Conservation (phyloP, 2,113 vertebrate genomes). For the Monarcha castaneiventris region DNA sequence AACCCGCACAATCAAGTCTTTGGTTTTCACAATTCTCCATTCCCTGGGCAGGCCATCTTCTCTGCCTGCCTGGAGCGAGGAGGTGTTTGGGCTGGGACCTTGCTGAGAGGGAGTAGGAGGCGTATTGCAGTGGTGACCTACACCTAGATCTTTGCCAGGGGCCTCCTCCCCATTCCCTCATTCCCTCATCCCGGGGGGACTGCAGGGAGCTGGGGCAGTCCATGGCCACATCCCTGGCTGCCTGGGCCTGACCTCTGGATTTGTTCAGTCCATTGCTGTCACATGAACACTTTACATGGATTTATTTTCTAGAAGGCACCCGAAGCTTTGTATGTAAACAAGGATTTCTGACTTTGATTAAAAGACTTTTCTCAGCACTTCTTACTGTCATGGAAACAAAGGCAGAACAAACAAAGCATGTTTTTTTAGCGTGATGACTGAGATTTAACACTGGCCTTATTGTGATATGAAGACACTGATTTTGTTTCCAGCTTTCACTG, state of each 20-base stretch:
- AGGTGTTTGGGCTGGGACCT: not conserved
- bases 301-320: not conserved
- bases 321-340: not conserved
- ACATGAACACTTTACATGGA: not conserved
- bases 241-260: not conserved
- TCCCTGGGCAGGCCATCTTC: not conserved
- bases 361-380: not conserved
- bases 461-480: not conserved
- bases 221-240: accelerated
- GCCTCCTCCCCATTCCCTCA: not conserved
- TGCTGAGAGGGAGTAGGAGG: not conserved
- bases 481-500: not conserved
- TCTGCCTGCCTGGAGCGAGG: not conserved
- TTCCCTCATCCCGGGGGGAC: not conserved
- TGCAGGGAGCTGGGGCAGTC: not conserved
- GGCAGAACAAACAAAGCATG: not conserved
- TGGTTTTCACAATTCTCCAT: not conserved
- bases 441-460: not conserved
- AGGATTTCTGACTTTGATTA: not conserved
- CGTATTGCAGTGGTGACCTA: not conserved
- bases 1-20: accelerated
- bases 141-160: not conserved
- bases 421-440: not conserved
- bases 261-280: not conserved
- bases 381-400: not conserved